Base-by-base conservation (phyloP, 2,888 invertebrate genomes). In the Phorcus lineatus region DNA sequence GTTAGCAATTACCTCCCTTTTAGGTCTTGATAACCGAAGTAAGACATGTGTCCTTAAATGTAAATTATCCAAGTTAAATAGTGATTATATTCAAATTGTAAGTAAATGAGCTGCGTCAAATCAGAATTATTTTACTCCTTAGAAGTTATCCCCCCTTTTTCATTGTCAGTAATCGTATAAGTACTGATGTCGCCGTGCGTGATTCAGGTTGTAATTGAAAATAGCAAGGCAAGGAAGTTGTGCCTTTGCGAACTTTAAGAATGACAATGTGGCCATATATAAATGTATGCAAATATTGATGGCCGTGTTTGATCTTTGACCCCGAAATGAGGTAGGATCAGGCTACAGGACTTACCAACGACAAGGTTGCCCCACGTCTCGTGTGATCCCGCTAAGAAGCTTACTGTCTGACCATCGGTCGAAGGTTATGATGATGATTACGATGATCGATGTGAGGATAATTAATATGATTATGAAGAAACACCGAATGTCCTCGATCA, bases 271-370 rank as follows among this genome's bases (percentile, higher is more conserved):
- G 19, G 62, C 24, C n/a, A 62, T 62, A 62, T 62, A 62, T 62
- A n/a, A 62, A 24, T 62, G 62, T 62, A 62, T 62, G 62, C 28
- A 62, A 62, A 62, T 62, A 62, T 28, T 62, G 62, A 62, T 62
- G 62, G 62, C 28, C 62, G 62, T 62, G 62, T 16, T 31, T 24
- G 57, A 57, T 19, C 57, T 57, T 57, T 57, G 22, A 62, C 62
- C 62, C 16, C 13, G 9, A 62, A n/a, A 62, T 24, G 28, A 11
- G 19, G 24, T 6, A 17, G 62, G 6, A 13, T 47, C 47, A 47
- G 47, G 47, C 47, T 47, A 47, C 47, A 47, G 47, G 47, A 47
- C 11, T 13, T 11, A 13, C 47, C 47, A 47, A 13, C 13, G 9
- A 47, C 13, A 13, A 9, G 47, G 11, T 47, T 47, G 11, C 11